Conservation (phyloP, 2,113 vertebrate genomes). For the Polypterus senegalus region DNA sequence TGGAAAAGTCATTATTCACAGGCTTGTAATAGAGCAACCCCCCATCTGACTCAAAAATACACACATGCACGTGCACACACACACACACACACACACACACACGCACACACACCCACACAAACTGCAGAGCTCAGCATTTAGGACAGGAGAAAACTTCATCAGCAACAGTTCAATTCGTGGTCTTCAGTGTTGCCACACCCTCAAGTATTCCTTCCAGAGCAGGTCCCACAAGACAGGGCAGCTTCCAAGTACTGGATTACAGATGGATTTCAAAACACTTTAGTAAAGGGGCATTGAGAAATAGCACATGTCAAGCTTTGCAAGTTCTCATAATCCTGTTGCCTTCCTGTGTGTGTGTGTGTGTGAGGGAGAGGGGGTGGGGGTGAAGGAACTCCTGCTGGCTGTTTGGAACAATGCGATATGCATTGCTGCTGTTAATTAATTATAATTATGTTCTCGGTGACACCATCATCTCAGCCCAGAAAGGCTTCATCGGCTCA, state of each 20-base stretch:
- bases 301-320: not conserved
- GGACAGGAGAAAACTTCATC: not conserved
- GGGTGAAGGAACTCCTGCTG: not conserved
- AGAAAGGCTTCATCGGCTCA: no score
- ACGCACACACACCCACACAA: not conserved
- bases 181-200: not conserved
- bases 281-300: not conserved
- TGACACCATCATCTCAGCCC: no score
- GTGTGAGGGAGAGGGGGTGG: not conserved
- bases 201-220: not conserved
- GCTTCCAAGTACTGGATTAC: not conserved
- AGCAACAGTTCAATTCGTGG: not conserved
- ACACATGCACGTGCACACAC: no score
- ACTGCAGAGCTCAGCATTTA: not conserved
- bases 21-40: not conserved
- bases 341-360: not conserved
- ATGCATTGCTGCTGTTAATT: not conserved
- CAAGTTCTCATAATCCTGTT: not conserved
- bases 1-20: not conserved
- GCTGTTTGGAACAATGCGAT: not conserved
- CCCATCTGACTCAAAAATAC: no score
- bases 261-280: slow-evolving; percentile 1
- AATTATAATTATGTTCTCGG: not conserved
- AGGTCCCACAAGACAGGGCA: not conserved
- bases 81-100: no score